Base-by-base conservation (phyloP, 2,888 invertebrate species). In the Linyphia triangularis region DNA sequence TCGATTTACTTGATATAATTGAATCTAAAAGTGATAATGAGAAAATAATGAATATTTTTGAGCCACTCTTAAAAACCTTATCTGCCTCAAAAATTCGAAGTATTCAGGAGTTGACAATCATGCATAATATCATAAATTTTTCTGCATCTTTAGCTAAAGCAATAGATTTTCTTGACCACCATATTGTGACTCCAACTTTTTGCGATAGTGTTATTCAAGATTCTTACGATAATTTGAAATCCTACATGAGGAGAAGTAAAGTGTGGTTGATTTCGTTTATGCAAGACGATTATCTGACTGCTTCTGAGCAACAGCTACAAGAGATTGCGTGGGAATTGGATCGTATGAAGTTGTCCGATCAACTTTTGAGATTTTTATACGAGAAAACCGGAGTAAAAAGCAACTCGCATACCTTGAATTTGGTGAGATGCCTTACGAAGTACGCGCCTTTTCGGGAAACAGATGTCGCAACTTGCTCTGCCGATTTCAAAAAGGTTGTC, bases 271-370 rank as follows among this genome's bases (percentile, higher is more conserved):
- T 33, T 28, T 10, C 26, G 0, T 88, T 88, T 26, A 67, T 79
- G 10, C 22, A 28, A 73, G 79, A 83, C 67, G 86, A 83, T 16
- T 79, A 40, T 30, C 22, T 85, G 10, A 79, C 79, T 28, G 89
- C 85, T 9, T 89, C 89, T 24, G 73, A 89, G 6, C 79, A 89
- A 16, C 85, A 85, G 37, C 26, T 90, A 4, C 13, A 77, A 10
- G 85, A 88, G 13, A 10, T 90, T 4, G 40, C 24, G 24, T 77
- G 83, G 79, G 90, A 90, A 79, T 57, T 88, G n/a, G 67, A 84
- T 51, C 78, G 90, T 6, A 57, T 90, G n/a, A 37, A 69, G 63
- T 30, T 88, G n/a, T 40, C 70, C 13, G 33, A 19, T 19, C 57
- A 67, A 16, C 30, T 90, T 37, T 30, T 78, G 13, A 40, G 57